Evolutionary conservation across 2,113 vertebrate species (phyloP), one percentile per base, ranked within the genome.

Genomic region (Gulo gulo): DNA sequence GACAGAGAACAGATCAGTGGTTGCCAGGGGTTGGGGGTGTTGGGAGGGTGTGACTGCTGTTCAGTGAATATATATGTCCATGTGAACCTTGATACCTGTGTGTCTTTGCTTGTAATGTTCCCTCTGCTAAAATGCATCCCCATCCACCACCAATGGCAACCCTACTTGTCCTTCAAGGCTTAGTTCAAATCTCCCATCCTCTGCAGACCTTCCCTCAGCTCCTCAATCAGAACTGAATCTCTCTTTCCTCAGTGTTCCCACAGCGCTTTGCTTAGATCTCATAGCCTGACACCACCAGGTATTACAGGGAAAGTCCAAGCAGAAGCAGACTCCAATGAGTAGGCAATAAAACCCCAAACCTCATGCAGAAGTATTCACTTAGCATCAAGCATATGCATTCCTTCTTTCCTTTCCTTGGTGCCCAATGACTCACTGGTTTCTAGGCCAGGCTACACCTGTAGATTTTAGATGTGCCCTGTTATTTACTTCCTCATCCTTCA

Each of bases 151-250:
- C 73, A 89, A 4, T 26, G 34, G 59, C 91, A 86, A 76, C 26
- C n/a, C 7, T 50, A 36, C 31, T 89, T 87, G 63, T 57, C 36
- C 24, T 92, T 78, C 59, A 94, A 87, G 20, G 7, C 20, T 86
- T 88, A 63, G 39, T 89, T 94, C 45, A 81, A 76, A 82, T 88
- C 23, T 84, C 76, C 87, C 45, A 91, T 96, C 59, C 20, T 87
- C 92, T 71, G 50, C 5, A 4, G 34, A 52, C n/a, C 23, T 81
- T 26, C 71, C 50, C 36, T 94, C 45, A 93, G 16, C 36, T 71
- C n/a, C 71, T 95, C 39, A 80, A 24, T 69, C 74, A 87, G 52
- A 96, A 63, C 6, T 55, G 50, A 97, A 90, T 69, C 47, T 31
- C 36, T 63, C 74, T 87, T 93, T 89, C 55, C 63, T 39, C 5